Evolutionary conservation across 2,797 vertebrate genomes (phyloP).

Genomic region (Rhodeus uyekii): DNA sequence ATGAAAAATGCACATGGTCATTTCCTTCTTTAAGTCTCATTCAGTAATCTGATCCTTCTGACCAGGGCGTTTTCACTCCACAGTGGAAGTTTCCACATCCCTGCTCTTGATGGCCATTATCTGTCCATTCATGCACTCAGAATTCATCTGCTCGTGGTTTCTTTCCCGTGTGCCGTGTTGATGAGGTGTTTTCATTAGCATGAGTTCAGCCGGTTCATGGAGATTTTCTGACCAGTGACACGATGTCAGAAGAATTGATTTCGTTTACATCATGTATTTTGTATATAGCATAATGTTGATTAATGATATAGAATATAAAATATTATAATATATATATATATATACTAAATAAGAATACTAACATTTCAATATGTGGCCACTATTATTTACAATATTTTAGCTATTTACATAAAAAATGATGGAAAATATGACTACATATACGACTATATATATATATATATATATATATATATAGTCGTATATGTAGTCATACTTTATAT

Average conservation of each 20-base stretch:
- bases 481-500: too few relatives aligned
- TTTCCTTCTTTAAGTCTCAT: conserved; percentile 21
- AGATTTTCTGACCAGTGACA: not conserved
- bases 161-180: conserved; percentile 31
- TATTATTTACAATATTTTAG: not conserved
- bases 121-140: conserved; percentile 61
- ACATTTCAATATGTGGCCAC: too few relatives aligned
- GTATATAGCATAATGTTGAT: not conserved
- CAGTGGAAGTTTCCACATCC: conserved; percentile 70
- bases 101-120: conserved; percentile 52
- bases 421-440: not conserved
- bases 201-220: conserved; percentile 28
- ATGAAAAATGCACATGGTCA: not conserved
- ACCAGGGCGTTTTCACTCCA: conserved; percentile 35
- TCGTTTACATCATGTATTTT: not conserved
- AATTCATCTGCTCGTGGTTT: conserved; percentile 76
- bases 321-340: not conserved
- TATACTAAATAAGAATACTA: not conserved
- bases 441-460: not conserved
- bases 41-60: conserved; percentile 55
- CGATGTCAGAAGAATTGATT: not conserved
- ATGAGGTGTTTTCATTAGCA: conserved; percentile 34
- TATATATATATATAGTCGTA: too few relatives aligned
- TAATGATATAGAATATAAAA: not conserved
- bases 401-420: not conserved